These are phyloP conservation scores for Tichodroma muraria DNA, from an alignment of 2,113 vertebrate genomes.

Conservation along the genomic window DNA sequence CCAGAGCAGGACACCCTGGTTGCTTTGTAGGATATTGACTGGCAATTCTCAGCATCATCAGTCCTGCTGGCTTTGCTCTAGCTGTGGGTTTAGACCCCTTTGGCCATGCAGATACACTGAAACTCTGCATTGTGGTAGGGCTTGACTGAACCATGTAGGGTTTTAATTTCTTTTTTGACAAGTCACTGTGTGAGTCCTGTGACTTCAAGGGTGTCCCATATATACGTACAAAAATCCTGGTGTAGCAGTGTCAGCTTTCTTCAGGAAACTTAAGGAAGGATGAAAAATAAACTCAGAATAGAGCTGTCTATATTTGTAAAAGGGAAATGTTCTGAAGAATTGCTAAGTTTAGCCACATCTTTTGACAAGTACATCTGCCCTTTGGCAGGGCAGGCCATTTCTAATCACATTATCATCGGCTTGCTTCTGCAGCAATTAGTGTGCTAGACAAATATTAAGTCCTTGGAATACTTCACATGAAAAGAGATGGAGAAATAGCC, in stretches of 20 bases:
- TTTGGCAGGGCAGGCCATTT: neutral
- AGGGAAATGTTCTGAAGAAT: neutral
- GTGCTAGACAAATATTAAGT: neutral
- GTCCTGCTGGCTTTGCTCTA: neutral
- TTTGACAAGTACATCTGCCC: neutral
- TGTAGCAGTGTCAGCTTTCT: neutral
- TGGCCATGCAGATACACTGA: neutral
- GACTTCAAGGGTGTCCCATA: neutral
- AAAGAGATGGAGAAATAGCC: neutral
- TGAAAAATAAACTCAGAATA: neutral
- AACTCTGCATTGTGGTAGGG: neutral
- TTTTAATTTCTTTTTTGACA: neutral
- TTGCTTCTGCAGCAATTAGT: neutral
- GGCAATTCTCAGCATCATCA: neutral
- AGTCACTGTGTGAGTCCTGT: neutral
- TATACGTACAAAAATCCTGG: fast-evolving
- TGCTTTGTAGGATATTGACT: neutral
- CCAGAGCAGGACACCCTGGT: no score
- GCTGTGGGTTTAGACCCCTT: neutral
- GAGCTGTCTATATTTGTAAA: neutral
- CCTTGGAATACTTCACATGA: neutral
- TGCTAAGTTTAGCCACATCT: neutral
- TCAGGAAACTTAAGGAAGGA: neutral
- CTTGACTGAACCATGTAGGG: neutral
- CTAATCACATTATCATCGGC: neutral